A percentile compares a stretch with the other conserved stretches of the same genome.
phyloP scores from a whole-genome alignment of 2,113 vertebrate species.

The human (Homo sapiens) region GRCh38 chr15:36437501-36438000 shows the following conservation, averaged over 20 bases:
- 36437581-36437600: constrained; percentile 21
- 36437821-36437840: constrained; percentile 59
- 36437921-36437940: constrained; percentile 71
- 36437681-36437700: constrained; percentile 48
- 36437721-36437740: constrained; percentile 58
- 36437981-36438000: constrained; percentile 73
- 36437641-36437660: constrained; percentile 16
- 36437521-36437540: constrained; percentile 34
- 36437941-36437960: constrained; percentile 76
- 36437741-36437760: constrained; percentile 59
- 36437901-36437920: constrained; percentile 73
- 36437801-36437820: constrained; percentile 53
- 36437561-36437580: constrained; percentile 27
- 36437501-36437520: constrained; percentile 17
- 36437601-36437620: constrained; percentile 44
- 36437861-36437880: constrained; percentile 66
- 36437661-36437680: constrained; percentile 38
- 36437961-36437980: constrained; percentile 76
- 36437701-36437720: constrained; percentile 34
- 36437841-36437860: constrained; percentile 65
- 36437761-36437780: constrained; percentile 59
- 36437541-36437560: neutral
- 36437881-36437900: constrained; percentile 75
- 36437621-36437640: constrained; percentile 45
- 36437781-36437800: constrained; percentile 39